phyloP scores from a whole-genome alignment of 2,113 vertebrate genomes.

The Acrocephalus kingi region DNA sequence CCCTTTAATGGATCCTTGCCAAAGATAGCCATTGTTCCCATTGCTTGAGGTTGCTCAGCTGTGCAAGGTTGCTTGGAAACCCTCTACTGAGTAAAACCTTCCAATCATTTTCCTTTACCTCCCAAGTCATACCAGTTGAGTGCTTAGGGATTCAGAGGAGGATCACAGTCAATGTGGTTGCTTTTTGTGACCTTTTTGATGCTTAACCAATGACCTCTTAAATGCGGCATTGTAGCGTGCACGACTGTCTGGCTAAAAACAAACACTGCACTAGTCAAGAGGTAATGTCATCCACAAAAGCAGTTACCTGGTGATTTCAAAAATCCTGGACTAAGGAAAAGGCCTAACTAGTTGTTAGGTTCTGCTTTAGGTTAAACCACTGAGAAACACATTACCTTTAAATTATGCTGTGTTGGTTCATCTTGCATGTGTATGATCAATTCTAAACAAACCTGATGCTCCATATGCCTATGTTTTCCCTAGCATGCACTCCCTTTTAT shows the following conservation, averaged over 20 bases:
- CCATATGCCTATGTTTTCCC: neutral
- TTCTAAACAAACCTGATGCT: neutral
- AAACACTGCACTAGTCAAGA: neutral
- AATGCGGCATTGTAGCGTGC: neutral
- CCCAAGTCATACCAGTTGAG: conserved; percentile 26
- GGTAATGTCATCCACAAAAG: neutral
- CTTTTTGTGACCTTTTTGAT: conserved; percentile 59
- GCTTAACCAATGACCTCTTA: conserved; percentile 64
- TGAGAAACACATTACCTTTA: neutral
- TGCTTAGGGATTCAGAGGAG: conserved; percentile 57
- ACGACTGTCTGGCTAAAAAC: neutral
- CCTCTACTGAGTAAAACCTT: conserved; percentile 49
- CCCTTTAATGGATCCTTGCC: conserved; percentile 65
- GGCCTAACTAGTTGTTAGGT: neutral
- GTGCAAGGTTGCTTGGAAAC: conserved; percentile 77
- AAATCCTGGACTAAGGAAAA: neutral
- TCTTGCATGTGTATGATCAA: neutral
- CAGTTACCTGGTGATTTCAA: neutral
- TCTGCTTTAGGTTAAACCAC: neutral
- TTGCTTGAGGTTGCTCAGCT: conserved; percentile 68
- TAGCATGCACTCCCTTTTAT: neutral
- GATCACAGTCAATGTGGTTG: conserved; percentile 48
- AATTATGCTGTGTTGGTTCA: neutral
- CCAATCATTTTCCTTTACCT: conserved; percentile 56
- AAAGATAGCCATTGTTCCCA: conserved; percentile 67